These are phyloP conservation scores for Prorops nasuta DNA, from an alignment of 1,140 invertebrate genomes.

Conservation along the genomic window DNA sequence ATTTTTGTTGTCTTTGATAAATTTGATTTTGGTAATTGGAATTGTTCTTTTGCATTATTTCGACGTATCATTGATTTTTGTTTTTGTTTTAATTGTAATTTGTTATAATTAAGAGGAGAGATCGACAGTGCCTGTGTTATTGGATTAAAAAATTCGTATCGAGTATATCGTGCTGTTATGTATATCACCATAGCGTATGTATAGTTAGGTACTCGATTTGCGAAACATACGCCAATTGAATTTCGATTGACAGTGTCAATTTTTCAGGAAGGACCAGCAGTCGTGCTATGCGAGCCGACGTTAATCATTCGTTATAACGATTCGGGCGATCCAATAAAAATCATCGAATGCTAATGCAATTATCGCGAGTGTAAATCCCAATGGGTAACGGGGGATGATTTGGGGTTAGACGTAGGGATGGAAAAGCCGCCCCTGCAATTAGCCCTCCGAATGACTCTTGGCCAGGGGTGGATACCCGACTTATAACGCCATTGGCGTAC, in stretches of 20 bases:
- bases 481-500: slow-evolving; percentile 21
- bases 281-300: neutral
- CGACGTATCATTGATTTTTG: too few species aligned
- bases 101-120: too few species aligned
- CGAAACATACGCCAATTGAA: neutral
- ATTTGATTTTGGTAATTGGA: too few species aligned
- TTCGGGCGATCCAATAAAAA: slow-evolving; percentile 49
- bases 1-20: too few species aligned
- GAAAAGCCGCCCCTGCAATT: slow-evolving; percentile 50
- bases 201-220: too few species aligned
- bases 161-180: too few species aligned
- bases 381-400: slow-evolving; percentile 44
- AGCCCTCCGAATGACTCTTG: slow-evolving; percentile 48
- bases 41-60: too few species aligned
- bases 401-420: slow-evolving; percentile 40
- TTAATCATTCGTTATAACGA: slow-evolving; percentile 13
- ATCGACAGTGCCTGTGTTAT: too few species aligned
- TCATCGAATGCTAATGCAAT: slow-evolving; percentile 57
- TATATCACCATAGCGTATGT: too few species aligned
- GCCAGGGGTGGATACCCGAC: slow-evolving; percentile 26
- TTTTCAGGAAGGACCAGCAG: neutral
- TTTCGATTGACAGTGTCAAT: too few species aligned
- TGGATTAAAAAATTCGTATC: too few species aligned
- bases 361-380: slow-evolving; percentile 48
- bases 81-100: too few species aligned